These are phyloP conservation scores for Sphenopsis melanotis DNA, from an alignment of 2,797 vertebrate genomes.

Conservation along the genomic window DNA sequence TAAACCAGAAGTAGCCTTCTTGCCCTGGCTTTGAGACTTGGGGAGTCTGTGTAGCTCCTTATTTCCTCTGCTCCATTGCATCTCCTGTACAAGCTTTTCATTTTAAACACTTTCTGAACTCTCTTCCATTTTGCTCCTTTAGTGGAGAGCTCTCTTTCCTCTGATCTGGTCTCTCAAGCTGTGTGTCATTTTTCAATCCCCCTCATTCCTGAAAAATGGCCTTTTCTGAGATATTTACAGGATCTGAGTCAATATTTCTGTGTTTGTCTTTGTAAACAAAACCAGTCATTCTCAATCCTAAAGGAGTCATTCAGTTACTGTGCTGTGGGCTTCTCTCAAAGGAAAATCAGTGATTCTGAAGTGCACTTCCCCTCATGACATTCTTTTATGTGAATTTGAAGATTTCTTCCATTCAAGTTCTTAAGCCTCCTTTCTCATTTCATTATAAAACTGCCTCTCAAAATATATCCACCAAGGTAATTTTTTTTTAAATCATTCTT, in stretches of 20 bases:
- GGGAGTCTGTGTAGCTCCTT: accelerated
- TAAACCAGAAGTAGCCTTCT: neutral
- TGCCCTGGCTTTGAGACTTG: neutral
- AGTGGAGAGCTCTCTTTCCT: neutral
- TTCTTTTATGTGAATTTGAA: neutral
- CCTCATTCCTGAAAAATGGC: conserved; percentile 2
- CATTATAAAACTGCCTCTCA: neutral
- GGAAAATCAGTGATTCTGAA: neutral
- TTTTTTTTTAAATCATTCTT: neutral
- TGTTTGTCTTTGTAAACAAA: neutral
- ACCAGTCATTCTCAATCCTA: neutral
- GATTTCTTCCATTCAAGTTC: neutral
- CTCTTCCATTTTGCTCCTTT: neutral
- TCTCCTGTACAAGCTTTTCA: neutral
- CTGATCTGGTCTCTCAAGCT: neutral
- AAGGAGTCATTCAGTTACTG: neutral
- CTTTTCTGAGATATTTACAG: neutral
- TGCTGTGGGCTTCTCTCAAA: neutral
- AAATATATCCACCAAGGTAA: neutral
- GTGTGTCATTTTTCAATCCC: neutral
- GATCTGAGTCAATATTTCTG: conserved; percentile 30
- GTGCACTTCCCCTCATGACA: neutral
- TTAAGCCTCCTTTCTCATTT: neutral
- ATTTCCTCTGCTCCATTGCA: neutral
- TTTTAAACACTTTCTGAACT: neutral